phyloP scores from a whole-genome alignment of 1,140 invertebrate genomes.

The Aporrectodea caliginosa region DNA sequence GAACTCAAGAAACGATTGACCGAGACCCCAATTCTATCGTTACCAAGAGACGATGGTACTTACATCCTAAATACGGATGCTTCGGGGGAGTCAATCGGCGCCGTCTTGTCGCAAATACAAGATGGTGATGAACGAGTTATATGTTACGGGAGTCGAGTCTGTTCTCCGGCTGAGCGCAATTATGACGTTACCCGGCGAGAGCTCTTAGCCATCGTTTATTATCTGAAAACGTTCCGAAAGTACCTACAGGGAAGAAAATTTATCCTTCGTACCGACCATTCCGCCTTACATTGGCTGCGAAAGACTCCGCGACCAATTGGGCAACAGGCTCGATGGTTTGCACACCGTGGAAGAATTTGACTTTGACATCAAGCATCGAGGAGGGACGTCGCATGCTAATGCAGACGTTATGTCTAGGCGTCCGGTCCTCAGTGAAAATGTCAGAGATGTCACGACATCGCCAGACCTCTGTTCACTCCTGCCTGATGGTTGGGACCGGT shows the following conservation, averaged over 20 bases:
- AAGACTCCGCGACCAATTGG: not conserved
- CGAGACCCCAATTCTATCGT: conserved; percentile 30
- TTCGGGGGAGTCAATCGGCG: conserved; percentile 51
- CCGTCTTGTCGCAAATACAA: conserved; percentile 50
- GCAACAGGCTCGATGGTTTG: not conserved
- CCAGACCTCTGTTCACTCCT: too few species aligned
- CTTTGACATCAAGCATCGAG: too few species aligned
- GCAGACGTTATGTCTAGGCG: too few species aligned
- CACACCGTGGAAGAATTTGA: too few species aligned
- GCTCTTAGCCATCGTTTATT: conserved; percentile 36
- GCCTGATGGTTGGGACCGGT: too few species aligned
- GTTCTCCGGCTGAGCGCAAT: conserved; percentile 30
- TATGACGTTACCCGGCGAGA: conserved; percentile 37
- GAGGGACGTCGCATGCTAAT: too few species aligned
- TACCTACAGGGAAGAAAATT: conserved; percentile 39
- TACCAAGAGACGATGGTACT: conserved; percentile 42
- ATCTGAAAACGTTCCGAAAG: conserved; percentile 34
- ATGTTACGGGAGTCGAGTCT: conserved; percentile 24
- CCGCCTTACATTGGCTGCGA: conserved; percentile 35
- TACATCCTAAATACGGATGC: conserved; percentile 56
- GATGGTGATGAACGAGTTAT: conserved; percentile 36
- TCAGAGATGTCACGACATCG: too few species aligned
- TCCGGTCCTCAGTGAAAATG: too few species aligned
- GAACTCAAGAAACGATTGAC: conserved; percentile 18
- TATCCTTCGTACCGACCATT: conserved; percentile 37